These are phyloP conservation scores for Lordiphosa stackelbergi DNA, from an alignment of 1,140 invertebrate genomes.

Conservation along the genomic window DNA sequence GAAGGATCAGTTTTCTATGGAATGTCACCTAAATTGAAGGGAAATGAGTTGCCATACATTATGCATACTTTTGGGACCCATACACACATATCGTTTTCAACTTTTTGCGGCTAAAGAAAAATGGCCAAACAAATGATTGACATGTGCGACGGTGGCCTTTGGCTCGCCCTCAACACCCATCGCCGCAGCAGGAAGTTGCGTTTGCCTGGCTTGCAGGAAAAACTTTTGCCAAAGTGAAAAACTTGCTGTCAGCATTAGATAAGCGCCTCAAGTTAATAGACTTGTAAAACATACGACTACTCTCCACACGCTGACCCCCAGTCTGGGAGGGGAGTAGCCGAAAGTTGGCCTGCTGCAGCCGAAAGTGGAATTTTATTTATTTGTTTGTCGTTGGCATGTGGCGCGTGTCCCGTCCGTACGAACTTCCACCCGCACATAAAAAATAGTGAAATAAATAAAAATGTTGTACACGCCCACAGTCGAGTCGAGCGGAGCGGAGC, in stretches of 20 bases:
- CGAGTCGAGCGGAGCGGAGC: background rate
- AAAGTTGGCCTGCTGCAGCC: conserved; percentile 4
- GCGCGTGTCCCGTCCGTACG: conserved; percentile 42
- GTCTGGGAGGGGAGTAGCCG: background rate
- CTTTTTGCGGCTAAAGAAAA: conserved; percentile 12
- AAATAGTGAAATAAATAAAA: conserved; percentile 74
- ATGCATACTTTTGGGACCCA: conserved; percentile 3
- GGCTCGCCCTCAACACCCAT: background rate
- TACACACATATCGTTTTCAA: conserved; percentile 12
- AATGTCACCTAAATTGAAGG: background rate
- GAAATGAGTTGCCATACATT: conserved; percentile 6
- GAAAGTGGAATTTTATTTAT: conserved; percentile 70
- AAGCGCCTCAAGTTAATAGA: conserved; percentile 74
- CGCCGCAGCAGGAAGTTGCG: conserved; percentile 35
- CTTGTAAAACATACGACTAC: conserved; percentile 68
- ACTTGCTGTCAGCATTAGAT: conserved; percentile 75
- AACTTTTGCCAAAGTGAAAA: conserved; percentile 71
- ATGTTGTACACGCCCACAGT: conserved; percentile 55
- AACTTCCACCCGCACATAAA: conserved; percentile 37
- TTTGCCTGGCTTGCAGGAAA: conserved; percentile 27
- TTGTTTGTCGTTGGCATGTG: conserved; percentile 66
- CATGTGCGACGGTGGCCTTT: conserved; percentile 3
- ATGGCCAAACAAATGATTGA: conserved; percentile 15
- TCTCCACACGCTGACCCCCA: conserved; percentile 40
- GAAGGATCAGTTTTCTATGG: too few relatives aligned